Evolutionary conservation across 2,797 vertebrate species (phyloP).

Genomic region (Rhincodon typus): DNA sequence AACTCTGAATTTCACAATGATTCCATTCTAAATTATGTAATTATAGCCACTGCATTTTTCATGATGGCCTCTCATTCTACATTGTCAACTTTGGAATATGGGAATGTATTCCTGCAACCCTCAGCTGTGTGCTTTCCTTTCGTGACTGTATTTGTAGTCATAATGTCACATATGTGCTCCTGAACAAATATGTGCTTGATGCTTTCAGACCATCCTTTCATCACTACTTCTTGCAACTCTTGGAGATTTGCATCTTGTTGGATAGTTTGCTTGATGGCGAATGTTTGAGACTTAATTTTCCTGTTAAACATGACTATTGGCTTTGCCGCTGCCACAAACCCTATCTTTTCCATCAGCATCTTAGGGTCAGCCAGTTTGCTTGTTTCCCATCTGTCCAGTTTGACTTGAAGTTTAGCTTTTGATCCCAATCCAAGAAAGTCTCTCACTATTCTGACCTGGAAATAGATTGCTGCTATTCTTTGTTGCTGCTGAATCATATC

Average conservation of each 20-base stretch:
- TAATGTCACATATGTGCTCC: not conserved
- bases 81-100: not conserved
- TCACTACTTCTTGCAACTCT: too few species aligned
- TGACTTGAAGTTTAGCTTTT: not conserved
- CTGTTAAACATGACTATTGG: not conserved
- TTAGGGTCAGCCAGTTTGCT: not conserved
- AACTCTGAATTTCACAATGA: not conserved
- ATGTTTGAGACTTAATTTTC: not conserved
- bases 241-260: too few species aligned
- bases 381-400: not conserved
- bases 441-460: not conserved
- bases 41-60: not conserved
- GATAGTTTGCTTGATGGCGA: not conserved
- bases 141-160: not conserved
- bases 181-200: too few species aligned
- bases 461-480: not conserved
- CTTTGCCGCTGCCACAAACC: not conserved
- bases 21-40: not conserved
- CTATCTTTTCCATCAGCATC: not conserved
- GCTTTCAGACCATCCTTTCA: too few species aligned
- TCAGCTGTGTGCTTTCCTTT: not conserved
- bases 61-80: not conserved
- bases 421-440: not conserved
- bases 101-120: not conserved
- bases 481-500: not conserved